These are phyloP conservation scores for Etia nguti DNA, from an alignment of 2,113 vertebrate species.

Conservation along the genomic window DNA sequence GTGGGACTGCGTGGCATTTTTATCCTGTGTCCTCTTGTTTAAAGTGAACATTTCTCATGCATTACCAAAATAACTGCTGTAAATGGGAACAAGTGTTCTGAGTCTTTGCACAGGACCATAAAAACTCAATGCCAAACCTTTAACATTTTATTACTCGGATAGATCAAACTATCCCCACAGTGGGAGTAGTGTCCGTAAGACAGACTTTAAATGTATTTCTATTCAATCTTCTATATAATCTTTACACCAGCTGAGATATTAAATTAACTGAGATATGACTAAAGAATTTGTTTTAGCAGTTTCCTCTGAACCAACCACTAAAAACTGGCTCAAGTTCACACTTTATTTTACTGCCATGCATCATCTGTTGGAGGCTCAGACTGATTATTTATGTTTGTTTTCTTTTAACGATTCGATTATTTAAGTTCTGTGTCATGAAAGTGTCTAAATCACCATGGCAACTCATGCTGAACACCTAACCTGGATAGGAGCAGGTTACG, in stretches of 20 bases:
- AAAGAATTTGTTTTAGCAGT: background rate
- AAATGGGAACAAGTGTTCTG: background rate
- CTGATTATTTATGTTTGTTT: background rate
- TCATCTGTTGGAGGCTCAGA: background rate
- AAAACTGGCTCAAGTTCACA: background rate
- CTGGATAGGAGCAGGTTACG: background rate
- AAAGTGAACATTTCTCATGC: background rate
- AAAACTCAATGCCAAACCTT: background rate
- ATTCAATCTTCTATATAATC: background rate
- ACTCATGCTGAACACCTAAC: background rate
- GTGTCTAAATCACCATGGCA: background rate
- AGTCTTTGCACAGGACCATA: background rate
- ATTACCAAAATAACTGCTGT: background rate
- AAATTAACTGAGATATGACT: background rate
- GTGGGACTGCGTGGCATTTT: background rate
- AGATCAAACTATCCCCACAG: background rate
- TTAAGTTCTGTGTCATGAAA: accelerated
- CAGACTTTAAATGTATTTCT: background rate
- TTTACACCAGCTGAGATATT: background rate
- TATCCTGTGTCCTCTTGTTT: background rate
- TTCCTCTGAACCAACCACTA: background rate
- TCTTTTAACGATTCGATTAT: background rate
- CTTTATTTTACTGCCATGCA: no score
- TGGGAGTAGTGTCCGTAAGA: no score
- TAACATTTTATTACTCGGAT: background rate